Percentiles rank a stretch among this genome's conserved stretches.
Evolutionary conservation across 2,888 invertebrate genomes (phyloP).

Genomic region (Argynnis bischoffii): DNA sequence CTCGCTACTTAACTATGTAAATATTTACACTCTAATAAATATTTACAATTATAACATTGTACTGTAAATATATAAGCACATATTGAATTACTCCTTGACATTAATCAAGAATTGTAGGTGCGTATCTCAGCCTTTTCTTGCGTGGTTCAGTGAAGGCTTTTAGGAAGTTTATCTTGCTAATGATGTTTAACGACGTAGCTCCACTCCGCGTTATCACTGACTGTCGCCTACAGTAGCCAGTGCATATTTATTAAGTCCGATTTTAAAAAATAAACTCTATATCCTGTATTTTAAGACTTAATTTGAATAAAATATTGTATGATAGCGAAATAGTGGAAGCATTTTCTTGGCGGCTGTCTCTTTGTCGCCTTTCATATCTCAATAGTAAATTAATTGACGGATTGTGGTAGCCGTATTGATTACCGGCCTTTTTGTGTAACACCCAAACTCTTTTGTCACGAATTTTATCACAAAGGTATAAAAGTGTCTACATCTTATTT

Average conservation of each 20-base stretch:
- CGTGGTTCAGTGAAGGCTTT: constrained; percentile 63
- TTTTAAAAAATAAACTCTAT: constrained; percentile 48
- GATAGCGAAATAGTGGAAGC: constrained; percentile 52
- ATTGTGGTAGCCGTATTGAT: constrained; percentile 69
- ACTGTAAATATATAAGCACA: constrained; percentile 12
- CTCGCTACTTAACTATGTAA: constrained; percentile 5
- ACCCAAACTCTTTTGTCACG: constrained; percentile 63
- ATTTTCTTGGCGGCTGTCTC: constrained; percentile 57
- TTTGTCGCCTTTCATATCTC: constrained; percentile 73
- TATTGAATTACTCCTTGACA: constrained; percentile 43
- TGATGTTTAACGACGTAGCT: constrained; percentile 78
- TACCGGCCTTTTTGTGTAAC: constrained; percentile 65
- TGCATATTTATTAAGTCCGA: constrained; percentile 47
- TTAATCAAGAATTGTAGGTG: constrained; percentile 53
- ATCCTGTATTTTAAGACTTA: constrained; percentile 46
- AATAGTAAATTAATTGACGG: constrained; percentile 73
- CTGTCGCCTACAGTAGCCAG: constrained; percentile 75
- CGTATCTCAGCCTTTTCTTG: constrained; percentile 63
- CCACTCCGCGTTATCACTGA: constrained; percentile 64
- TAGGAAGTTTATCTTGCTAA: constrained; percentile 77
- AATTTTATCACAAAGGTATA: constrained; percentile 52
- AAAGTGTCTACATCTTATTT: constrained; percentile 42
- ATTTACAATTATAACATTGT: neutral
- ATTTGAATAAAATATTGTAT: constrained; percentile 39
- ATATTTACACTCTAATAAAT: neutral